Base-by-base conservation (phyloP, 2,113 vertebrate genomes). In the Aegithalos caudatus region DNA sequence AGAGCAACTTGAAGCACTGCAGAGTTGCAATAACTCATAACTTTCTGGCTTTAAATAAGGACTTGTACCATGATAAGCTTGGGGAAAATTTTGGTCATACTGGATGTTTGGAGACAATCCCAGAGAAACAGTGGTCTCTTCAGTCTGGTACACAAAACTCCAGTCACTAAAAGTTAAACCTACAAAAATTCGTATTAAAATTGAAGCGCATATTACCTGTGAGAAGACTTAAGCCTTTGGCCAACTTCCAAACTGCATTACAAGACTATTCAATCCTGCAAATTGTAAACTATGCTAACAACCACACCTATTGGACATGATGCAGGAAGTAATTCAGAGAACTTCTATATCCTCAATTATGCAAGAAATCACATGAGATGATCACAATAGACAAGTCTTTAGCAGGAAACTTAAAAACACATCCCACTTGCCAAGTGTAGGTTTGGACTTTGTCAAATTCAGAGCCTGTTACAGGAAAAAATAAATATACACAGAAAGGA, bases 291-390 rank as follows among this genome's bases (percentile, higher is more conserved):
- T 66, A 5, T 14, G 33, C 19, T 56, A 64, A 67, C 47, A 78
- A 54, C 10, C 8, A 81, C 71, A 81, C 56, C 72, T 77, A 57
- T 47, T 65, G 62, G 29, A 62, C 21, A 8, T 42, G 35, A 72
- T 77, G 35, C 29, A 95, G 78, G 91, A 95, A 91, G 70, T 48
- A 84, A 69, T 95, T 91, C 80, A 74, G 80, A 92, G 91, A 95
- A 84, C 29, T 79, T 79, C 6, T 35, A 1, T 79, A 74, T 78
- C 40, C 73, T 72, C 48, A 18, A 81, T 96, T 94, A 44, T 48
- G 48, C 40, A 94, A 94, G 73, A 67, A 81, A 84, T 95, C 73
- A 91, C 37, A 90, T 16, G 22, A 90, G 48, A 53, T 57, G 8
- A 42, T 87, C 53, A 79, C 81, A 84, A 71, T 18, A 47, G 24